A percentile compares a stretch with the other conserved stretches of the same genome.
Conservation (phyloP, 2,888 invertebrate species). For the Linnaemya vulpina region DNA sequence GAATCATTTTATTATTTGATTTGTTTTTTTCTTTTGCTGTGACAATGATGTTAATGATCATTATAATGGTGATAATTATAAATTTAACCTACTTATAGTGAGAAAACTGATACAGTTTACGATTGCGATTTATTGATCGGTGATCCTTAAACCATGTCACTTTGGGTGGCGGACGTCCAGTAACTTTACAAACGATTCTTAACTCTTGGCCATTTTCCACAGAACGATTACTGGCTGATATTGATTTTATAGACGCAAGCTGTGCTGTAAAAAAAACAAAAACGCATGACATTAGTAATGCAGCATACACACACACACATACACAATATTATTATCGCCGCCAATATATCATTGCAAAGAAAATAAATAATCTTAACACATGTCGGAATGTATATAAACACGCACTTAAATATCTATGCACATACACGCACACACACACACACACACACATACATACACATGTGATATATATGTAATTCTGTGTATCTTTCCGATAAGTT, state of each 20-base stretch:
- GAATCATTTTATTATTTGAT: constrained; percentile 40
- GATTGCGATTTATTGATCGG: constrained; percentile 84
- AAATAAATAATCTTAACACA: constrained; percentile 16
- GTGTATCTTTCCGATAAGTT: constrained; percentile 9
- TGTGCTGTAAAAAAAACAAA: constrained; percentile 82
- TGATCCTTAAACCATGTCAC: constrained; percentile 93
- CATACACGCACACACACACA: background rate
- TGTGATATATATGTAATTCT: background rate
- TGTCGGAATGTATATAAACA: background rate
- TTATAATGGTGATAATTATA: constrained; percentile 30
- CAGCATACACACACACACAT: background rate
- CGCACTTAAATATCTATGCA: background rate
- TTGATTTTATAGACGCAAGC: constrained; percentile 82
- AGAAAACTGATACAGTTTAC: constrained; percentile 81
- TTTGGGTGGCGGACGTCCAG: constrained; percentile 90
- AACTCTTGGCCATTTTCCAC: constrained; percentile 84
- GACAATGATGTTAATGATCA: constrained; percentile 44
- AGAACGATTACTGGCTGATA: constrained; percentile 79
- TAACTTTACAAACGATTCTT: constrained; percentile 89
- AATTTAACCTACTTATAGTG: constrained; percentile 81
- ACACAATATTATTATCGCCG: constrained; percentile 11
- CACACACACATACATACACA: background rate
- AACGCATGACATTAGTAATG: constrained; percentile 50
- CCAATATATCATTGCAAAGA: constrained; percentile 10
- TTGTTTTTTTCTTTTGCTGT: constrained; percentile 5